These are phyloP conservation scores for Nephila pilipes DNA, from an alignment of 1,140 invertebrate species.

Conservation along the genomic window DNA sequence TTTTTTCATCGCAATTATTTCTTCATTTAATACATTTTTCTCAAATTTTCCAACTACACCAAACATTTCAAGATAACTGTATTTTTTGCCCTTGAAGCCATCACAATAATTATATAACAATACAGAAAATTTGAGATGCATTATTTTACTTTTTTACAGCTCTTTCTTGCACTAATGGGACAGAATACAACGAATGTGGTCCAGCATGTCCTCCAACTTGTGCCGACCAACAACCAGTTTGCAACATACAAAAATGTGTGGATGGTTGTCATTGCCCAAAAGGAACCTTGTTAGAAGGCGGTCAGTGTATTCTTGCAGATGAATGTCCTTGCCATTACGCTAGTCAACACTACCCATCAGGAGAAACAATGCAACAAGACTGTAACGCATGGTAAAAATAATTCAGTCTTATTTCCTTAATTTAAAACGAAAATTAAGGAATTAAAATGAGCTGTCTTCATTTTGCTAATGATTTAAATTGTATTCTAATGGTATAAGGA, in stretches of 20 bases:
- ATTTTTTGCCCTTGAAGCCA: too few relatives aligned
- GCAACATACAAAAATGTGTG: slow-evolving; percentile 83
- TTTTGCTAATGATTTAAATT: too few relatives aligned
- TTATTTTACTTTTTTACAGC: slow-evolving; percentile 38
- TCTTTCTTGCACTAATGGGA: slow-evolving; percentile 59
- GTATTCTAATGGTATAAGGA: too few relatives aligned
- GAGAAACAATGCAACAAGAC: slow-evolving; percentile 79
- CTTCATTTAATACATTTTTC: too few relatives aligned
- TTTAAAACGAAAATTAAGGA: too few relatives aligned
- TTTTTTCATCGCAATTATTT: too few relatives aligned
- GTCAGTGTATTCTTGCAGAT: slow-evolving; percentile 79
- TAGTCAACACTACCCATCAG: slow-evolving; percentile 78
- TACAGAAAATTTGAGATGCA: background rate
- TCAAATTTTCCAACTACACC: too few relatives aligned
- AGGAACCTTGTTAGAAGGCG: slow-evolving; percentile 86
- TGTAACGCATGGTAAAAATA: slow-evolving; percentile 81
- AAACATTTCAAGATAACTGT: too few relatives aligned
- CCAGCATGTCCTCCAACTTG: slow-evolving; percentile 73
- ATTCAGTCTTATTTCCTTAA: too few relatives aligned
- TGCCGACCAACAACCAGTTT: slow-evolving; percentile 56
- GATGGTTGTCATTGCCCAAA: slow-evolving; percentile 93
- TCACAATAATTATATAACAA: too few relatives aligned
- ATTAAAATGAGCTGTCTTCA: too few relatives aligned
- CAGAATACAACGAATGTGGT: slow-evolving; percentile 69
- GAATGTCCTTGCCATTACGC: slow-evolving; percentile 80